These are phyloP conservation scores for Eristalis tenax DNA, from an alignment of 2,888 invertebrate genomes.

Conservation along the genomic window DNA sequence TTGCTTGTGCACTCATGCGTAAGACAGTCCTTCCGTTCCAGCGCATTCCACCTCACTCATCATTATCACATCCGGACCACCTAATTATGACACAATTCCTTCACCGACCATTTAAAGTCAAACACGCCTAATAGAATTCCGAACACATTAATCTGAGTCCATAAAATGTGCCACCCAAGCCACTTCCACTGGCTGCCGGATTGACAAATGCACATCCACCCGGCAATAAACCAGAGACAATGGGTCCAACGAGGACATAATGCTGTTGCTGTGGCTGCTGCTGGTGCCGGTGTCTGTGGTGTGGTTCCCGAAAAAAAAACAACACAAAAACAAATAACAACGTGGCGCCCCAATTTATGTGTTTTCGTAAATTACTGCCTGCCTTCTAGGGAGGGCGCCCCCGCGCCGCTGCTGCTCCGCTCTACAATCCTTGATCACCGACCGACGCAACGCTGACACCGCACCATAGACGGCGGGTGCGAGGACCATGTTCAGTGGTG, in stretches of 20 bases:
- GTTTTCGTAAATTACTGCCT: constrained; percentile 60
- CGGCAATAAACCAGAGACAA: constrained; percentile 66
- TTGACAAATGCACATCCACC: constrained; percentile 70
- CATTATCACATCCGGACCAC: constrained; percentile 72
- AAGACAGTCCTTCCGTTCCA: background rate
- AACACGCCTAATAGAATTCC: constrained; percentile 67
- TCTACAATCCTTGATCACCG: background rate
- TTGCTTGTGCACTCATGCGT: background rate
- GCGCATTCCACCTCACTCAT: constrained; percentile 43
- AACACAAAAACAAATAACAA: constrained; percentile 71
- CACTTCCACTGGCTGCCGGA: constrained; percentile 37
- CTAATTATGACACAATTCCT: constrained; percentile 69
- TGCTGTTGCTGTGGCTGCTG: background rate
- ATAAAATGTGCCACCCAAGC: constrained; percentile 66
- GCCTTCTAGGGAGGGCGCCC: constrained; percentile 49
- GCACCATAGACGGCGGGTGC: constrained; percentile 14
- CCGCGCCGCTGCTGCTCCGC: background rate
- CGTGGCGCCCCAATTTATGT: constrained; percentile 72
- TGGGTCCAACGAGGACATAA: constrained; percentile 65
- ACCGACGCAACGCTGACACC: background rate
- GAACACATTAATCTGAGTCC: constrained; percentile 58
- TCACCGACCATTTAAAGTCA: constrained; percentile 67
- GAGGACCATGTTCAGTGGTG: constrained; percentile 1
- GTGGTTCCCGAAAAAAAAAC: constrained; percentile 47
- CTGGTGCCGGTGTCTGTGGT: background rate